Evolutionary conservation across 2,113 vertebrate genomes (phyloP), one percentile per base, ranked within the genome.

Genomic region (Benitochromis conjunctus): DNA sequence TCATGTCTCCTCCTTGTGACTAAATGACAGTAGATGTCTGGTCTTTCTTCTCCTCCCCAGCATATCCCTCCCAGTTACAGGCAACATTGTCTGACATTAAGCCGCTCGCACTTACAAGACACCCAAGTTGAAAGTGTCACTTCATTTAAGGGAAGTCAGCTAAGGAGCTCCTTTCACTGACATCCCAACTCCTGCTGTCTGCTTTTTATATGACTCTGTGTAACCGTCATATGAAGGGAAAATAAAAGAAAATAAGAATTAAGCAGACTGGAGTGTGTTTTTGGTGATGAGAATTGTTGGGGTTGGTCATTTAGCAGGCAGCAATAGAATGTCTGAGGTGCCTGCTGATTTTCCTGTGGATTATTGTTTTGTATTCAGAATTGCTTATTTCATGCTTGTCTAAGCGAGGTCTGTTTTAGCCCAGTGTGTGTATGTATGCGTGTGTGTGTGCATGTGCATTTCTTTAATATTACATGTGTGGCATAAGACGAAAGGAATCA

Each of bases 381-480:
- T 85, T 62, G 79, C 66, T 94, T 92, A 88, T 90, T 92, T 92
- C 83, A 90, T 85, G 86, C 88, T 83, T 66, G 79, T 88, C 84
- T 79, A 76, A 88, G 84, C 66, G 43, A 90, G 80, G 55, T 77
- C 82, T 92, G 80, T 86, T 87, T 85, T 64, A 38, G 62, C 69
- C 86, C 21, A 41, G 51, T 57, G 77, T 74, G 77, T 11, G 36
- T 53, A 18, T 41, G 14, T 43, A 43, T 82, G 87, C 89, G 74
- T 90, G 41, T 91, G 77, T 86, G 53, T 91, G 41, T 91, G 78
- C 83, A 19, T 16, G 64, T 3, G 82, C 86, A 60, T 88, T 89
- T 91, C 78, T 85, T 90, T 92, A 88, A 92, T 93, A 92, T 93
- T 93, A 84, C 91, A 94, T 94, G 87, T 77, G 57, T 77, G 82